Conservation (phyloP, 2,797 vertebrate genomes). For the Crocodylus rhombifer region DNA sequence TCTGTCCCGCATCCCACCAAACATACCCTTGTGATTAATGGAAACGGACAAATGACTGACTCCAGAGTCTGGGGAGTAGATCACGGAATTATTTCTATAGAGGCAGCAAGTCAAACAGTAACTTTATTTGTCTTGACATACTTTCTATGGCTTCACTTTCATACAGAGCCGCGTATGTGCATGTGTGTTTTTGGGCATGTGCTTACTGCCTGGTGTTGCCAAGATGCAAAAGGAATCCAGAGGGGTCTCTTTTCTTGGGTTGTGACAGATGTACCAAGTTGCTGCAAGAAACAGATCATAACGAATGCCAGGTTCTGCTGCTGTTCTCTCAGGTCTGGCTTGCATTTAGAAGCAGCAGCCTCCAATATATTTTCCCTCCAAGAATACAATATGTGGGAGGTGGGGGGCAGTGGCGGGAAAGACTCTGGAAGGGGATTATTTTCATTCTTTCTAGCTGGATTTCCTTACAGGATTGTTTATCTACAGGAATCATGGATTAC, state of each 20-base stretch:
- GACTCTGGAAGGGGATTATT: neutral
- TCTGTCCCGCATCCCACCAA: neutral
- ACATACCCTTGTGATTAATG: neutral
- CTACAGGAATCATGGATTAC: neutral
- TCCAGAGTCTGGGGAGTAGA: neutral
- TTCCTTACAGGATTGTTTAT: neutral
- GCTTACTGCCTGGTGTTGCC: constrained; percentile 25
- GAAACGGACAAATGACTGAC: neutral
- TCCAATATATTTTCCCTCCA: neutral
- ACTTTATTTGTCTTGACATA: constrained; percentile 3
- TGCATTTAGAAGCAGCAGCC: neutral
- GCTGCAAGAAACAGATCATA: neutral
- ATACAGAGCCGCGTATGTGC: neutral
- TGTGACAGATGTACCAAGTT: neutral
- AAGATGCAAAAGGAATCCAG: constrained; percentile 6
- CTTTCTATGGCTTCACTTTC: constrained; percentile 34
- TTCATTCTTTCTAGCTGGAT: neutral
- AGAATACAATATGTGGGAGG: neutral
- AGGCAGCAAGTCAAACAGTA: constrained; percentile 33
- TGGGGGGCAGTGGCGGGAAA: neutral
- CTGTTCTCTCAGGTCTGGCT: neutral
- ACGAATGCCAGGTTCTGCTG: neutral
- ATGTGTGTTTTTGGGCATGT: neutral
- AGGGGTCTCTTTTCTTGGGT: neutral
- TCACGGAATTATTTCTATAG: constrained; percentile 7